These are phyloP conservation scores for Tinea semifulvella DNA, from an alignment of 2,888 invertebrate species.

Conservation along the genomic window DNA sequence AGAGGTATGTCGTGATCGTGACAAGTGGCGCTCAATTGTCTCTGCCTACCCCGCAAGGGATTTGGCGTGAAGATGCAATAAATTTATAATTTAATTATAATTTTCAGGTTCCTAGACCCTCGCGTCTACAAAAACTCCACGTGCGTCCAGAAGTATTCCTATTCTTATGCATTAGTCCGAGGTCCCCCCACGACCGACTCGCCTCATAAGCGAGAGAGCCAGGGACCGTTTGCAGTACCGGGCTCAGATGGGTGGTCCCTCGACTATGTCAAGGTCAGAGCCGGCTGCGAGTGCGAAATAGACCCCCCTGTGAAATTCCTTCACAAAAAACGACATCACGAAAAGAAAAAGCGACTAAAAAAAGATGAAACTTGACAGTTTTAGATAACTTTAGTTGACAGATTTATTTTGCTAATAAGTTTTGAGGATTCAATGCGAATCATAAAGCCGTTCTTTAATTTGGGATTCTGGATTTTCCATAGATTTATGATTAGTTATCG, in stretches of 20 bases:
- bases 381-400: constrained; percentile 20
- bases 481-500: too few species aligned
- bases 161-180: constrained; percentile 83
- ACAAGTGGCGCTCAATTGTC: too few species aligned
- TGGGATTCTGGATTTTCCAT: too few species aligned
- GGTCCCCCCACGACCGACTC: constrained; percentile 58
- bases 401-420: too few species aligned
- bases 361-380: constrained; percentile 50
- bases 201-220: constrained; percentile 40
- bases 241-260: constrained; percentile 74
- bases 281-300: constrained; percentile 86
- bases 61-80: too few species aligned
- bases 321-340: constrained; percentile 27
- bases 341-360: constrained; percentile 28
- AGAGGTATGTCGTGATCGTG: too few species aligned
- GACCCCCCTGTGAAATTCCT: constrained; percentile 59
- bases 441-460: too few species aligned
- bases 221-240: constrained; percentile 53
- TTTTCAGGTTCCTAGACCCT: constrained; percentile 71
- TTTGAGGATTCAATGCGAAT: too few species aligned
- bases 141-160: constrained; percentile 86
- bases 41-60: too few species aligned
- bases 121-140: constrained; percentile 73
- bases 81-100: too few species aligned
- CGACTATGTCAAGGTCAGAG: constrained; percentile 84